Conservation (phyloP, 2,888 invertebrate species). For the Rhamnusium bicolor region DNA sequence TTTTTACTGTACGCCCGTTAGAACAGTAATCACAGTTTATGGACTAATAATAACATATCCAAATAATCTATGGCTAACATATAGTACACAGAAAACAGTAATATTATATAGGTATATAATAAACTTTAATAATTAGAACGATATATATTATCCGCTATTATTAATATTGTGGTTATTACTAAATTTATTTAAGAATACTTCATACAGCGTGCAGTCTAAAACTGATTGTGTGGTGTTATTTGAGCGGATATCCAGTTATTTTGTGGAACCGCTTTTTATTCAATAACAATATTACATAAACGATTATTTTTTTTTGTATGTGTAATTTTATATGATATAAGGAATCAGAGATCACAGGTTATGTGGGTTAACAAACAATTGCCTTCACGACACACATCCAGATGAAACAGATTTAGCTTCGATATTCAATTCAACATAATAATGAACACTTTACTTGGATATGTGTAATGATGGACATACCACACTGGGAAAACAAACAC, state of each 20-base stretch:
- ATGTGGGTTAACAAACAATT: constrained; percentile 63
- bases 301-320: constrained; percentile 65
- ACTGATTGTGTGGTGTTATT: constrained; percentile 72
- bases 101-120: constrained; percentile 65
- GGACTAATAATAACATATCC: constrained; percentile 69
- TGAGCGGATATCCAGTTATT: constrained; percentile 39
- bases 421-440: constrained; percentile 23
- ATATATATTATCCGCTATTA: constrained; percentile 68
- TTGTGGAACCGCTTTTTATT: constrained; percentile 52
- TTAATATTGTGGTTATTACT: constrained; percentile 68
- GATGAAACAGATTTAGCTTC: constrained; percentile 29
- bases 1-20: constrained; percentile 38
- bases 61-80: constrained; percentile 68
- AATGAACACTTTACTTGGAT: constrained; percentile 43
- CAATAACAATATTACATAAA: constrained; percentile 67
- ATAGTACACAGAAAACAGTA: constrained; percentile 68
- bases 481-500: constrained; percentile 66
- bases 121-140: constrained; percentile 69
- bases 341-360: constrained; percentile 72
- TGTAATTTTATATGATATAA: constrained; percentile 69
- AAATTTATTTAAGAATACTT: constrained; percentile 71
- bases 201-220: constrained; percentile 72
- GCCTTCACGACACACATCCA: constrained; percentile 51
- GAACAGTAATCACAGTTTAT: constrained; percentile 68
- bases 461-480: constrained; percentile 46